Evolutionary conservation across 2,113 vertebrate species (phyloP).

Genomic region (Phalacrocorax aristotelis): DNA sequence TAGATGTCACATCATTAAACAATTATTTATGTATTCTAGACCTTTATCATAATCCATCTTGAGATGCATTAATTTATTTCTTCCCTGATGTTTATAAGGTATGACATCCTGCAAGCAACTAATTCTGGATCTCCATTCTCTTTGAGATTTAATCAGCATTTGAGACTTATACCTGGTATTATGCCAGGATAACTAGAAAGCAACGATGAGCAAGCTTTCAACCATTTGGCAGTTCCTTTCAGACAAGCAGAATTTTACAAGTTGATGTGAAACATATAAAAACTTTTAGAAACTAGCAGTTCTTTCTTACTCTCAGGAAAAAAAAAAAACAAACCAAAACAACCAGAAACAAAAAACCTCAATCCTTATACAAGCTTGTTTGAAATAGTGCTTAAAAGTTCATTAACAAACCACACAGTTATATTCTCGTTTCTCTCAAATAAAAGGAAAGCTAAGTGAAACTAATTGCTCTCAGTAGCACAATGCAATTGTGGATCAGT

Average conservation of each 20-base stretch:
- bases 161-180: conserved; percentile 21
- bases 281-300: neutral
- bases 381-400: neutral
- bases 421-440: neutral
- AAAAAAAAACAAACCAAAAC: neutral
- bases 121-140: neutral
- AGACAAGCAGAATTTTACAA: conserved; percentile 14
- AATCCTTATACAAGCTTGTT: neutral
- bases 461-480: neutral
- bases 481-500: neutral
- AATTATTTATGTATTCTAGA: conserved; percentile 37
- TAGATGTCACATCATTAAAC: neutral
- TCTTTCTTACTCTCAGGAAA: neutral
- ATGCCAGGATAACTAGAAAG: conserved; percentile 30
- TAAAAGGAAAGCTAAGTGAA: conserved; percentile 7
- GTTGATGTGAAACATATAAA: neutral
- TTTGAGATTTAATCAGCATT: conserved; percentile 50
- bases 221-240: neutral
- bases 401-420: neutral
- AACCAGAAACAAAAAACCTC: neutral
- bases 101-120: conserved; percentile 42
- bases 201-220: neutral
- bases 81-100: conserved; percentile 38
- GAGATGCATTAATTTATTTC: conserved; percentile 41
- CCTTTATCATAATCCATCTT: conserved; percentile 7